Evolutionary conservation across 2,888 invertebrate species (phyloP), one percentile per base, ranked within the genome.

Genomic region (Perithous albicinctus): DNA sequence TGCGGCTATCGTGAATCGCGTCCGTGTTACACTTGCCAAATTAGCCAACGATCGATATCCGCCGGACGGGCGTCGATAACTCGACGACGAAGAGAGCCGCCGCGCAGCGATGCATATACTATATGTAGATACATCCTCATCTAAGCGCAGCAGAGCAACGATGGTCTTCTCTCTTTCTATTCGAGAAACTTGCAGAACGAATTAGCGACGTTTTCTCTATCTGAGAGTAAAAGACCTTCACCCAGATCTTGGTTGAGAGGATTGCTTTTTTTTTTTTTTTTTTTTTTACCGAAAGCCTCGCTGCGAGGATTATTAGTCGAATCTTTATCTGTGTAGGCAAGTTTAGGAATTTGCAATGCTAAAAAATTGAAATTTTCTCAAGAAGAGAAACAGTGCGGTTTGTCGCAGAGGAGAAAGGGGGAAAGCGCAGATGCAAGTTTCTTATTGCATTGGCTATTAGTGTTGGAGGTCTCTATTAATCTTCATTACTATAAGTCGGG

Each of bases 11-110:
- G 73, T 61, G 41, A 79, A 74, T 79, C 61, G 43, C 61, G 35
- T 74, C 48, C 73, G 56, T 12, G 73, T 74, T 56, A 66, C 74
- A 75, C 74, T 83, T 83, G 83, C 83, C 83, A 83, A 83, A 83
- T 83, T 80, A 83, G 74, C 78, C 66, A 15, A 32, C 72, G 79
- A 79, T 82, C 80, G 76, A 83, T 80, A 77, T 77, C 63, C 76
- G 72, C 51, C 41, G 38, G 51, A 54, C 54, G 64, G 63, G 59
- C 29, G 46, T 74, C 74, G 74, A 73, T 73, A 73, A 73, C 73
- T 48, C 73, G 73, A 63, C 56, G 54, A 54, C 32, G 20, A 7
- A 32, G n/a, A n/a, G n/a, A n/a, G 56, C 1, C 67, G 35, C 48
- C 35, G 26, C 69, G 41, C 56, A 5, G 56, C 32, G 51, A 59